Evolutionary conservation across 1,140 invertebrate species (phyloP).

Genomic region (Caenorhabditis latens): DNA sequence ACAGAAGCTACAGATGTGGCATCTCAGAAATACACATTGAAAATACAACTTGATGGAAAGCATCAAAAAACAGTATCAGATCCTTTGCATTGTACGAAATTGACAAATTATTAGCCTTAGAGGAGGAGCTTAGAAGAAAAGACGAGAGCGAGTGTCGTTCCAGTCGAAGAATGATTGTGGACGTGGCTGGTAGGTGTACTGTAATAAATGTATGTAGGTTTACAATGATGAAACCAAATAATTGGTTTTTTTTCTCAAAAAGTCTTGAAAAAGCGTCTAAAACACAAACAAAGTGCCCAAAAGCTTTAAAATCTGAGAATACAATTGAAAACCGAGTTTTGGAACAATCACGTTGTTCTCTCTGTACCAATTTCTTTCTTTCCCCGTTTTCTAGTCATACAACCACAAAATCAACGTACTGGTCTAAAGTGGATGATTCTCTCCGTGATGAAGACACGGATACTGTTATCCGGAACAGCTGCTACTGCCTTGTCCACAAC

Average conservation of each 20-base stretch:
- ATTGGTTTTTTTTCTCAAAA: too few species aligned
- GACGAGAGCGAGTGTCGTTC: conserved; percentile 22
- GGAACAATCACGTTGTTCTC: too few species aligned
- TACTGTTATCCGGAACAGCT: neutral
- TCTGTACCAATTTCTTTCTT: too few species aligned
- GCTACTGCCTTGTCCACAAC: conserved; percentile 12
- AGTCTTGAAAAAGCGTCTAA: too few species aligned
- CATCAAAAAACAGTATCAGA: neutral
- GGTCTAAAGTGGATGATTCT: conserved; percentile 44
- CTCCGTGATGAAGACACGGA: neutral
- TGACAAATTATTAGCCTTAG: too few species aligned
- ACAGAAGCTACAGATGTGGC: neutral
- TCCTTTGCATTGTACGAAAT: neutral
- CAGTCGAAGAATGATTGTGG: conserved; percentile 33
- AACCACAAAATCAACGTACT: neutral
- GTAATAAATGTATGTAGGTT: neutral
- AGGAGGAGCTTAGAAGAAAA: conserved; percentile 9
- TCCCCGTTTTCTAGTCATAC: too few species aligned
- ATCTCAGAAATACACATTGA: too few species aligned
- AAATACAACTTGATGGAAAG: neutral
- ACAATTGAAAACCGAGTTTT: too few species aligned
- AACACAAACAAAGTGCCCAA: too few species aligned
- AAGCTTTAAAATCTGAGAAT: too few species aligned
- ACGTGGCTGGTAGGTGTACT: conserved; percentile 1
- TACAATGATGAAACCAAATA: neutral